Percentiles rank a stretch among this genome's conserved stretches.
Evolutionary conservation across 1,140 invertebrate species (phyloP).

Genomic region (Melanaphis sacchari): DNA sequence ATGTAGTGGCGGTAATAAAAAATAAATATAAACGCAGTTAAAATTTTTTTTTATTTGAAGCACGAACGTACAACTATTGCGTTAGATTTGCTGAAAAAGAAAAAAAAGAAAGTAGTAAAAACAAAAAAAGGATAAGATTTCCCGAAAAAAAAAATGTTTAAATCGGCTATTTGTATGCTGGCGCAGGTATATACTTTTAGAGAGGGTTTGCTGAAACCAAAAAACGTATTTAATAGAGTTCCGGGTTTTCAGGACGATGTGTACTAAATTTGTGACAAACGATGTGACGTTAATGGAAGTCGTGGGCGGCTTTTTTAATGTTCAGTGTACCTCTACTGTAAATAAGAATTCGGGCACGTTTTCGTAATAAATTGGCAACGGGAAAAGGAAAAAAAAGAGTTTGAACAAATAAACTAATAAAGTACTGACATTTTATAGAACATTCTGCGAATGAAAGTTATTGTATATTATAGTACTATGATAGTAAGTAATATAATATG

Average conservation of each 20-base stretch:
- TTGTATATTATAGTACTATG: not conserved
- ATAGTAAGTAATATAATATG: not conserved
- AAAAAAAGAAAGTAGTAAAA: slow-evolving; percentile 42
- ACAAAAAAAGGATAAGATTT: slow-evolving; percentile 38
- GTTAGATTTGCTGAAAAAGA: slow-evolving; percentile 30
- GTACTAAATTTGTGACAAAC: slow-evolving; percentile 57
- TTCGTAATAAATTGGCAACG: slow-evolving; percentile 50
- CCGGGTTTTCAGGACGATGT: slow-evolving; percentile 45
- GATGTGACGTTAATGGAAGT: slow-evolving; percentile 56
- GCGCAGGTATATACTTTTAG: slow-evolving; percentile 14
- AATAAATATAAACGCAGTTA: slow-evolving; percentile 9
- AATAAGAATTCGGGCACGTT: slow-evolving; percentile 56
- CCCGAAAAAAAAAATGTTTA: slow-evolving; percentile 12
- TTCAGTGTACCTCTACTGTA: slow-evolving; percentile 29
- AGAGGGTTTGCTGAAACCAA: slow-evolving; percentile 45
- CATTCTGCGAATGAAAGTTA: slow-evolving; percentile 14
- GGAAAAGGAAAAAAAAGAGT: not conserved
- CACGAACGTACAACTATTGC: slow-evolving; percentile 13
- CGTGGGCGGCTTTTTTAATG: slow-evolving; percentile 56
- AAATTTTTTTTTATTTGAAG: slow-evolving; percentile 51
- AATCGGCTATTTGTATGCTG: slow-evolving; percentile 55
- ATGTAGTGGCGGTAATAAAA: not conserved
- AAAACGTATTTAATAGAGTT: slow-evolving; percentile 57
- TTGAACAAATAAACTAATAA: slow-evolving; percentile 42
- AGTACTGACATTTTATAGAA: slow-evolving; percentile 6